A percentile compares a stretch with the other conserved stretches of the same genome.
Evolutionary conservation across 2,797 vertebrate genomes (phyloP).

Genomic region (Lepus oiostolus): DNA sequence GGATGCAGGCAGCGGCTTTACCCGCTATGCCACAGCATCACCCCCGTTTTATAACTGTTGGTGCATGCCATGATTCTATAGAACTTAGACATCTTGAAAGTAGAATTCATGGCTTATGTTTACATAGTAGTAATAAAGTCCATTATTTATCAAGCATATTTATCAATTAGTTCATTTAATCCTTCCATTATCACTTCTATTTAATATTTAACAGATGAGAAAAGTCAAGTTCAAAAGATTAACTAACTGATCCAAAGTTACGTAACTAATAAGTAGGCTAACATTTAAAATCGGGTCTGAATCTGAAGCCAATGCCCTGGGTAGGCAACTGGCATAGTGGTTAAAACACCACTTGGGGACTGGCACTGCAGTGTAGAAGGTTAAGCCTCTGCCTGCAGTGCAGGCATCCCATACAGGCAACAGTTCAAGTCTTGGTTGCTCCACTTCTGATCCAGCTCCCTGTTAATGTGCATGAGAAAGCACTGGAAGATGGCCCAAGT

Average conservation of each 20-base stretch:
- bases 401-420: no score
- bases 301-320: neutral
- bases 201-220: constrained; percentile 3
- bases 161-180: constrained; percentile 39
- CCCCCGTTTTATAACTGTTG: neutral
- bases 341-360: no score
- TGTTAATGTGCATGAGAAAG: no score
- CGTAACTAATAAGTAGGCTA: neutral
- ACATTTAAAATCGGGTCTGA: neutral
- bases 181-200: neutral
- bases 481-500: no score
- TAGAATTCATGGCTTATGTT: neutral
- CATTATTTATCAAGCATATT: neutral
- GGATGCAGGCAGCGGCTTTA: no score
- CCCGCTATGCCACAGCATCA: no score
- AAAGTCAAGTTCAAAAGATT: neutral
- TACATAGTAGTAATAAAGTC: neutral
- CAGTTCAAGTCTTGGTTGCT: no score
- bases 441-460: no score
- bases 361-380: no score
- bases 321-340: no score
- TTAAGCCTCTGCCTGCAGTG: no score
- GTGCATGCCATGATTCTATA: neutral
- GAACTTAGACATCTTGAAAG: neutral
- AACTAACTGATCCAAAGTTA: neutral